Base-by-base conservation (phyloP, 2,888 invertebrate species). In the Orgyia antiqua region DNA sequence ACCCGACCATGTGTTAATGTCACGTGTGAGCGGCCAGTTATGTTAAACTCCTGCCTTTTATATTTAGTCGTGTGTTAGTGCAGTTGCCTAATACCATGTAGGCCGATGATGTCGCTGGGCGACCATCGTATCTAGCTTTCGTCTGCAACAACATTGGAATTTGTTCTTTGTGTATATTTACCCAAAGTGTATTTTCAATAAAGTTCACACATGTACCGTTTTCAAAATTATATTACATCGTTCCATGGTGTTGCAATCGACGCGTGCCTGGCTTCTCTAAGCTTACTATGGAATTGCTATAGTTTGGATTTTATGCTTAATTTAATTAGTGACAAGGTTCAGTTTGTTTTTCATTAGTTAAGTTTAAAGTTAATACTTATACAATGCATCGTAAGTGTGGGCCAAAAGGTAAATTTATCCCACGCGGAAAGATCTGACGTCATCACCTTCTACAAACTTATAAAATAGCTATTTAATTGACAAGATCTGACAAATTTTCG, bases 21-120 rank as follows among this genome's bases (percentile, higher is more conserved):
- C 42, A 29, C 35, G 24, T 30, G 19, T 26, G 38, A 35, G 17
- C 31, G 31, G 33, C 34, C 18, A 20, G 24, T 38, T 33, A 24
- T 24, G 6, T 40, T 34, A 31, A 32, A 33, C 43, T 39, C 20
- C 34, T 23, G 44, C 29, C 57, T 57, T 42, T 56, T 51, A 29
- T 49, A 69, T 43, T 64, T 36, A 27, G 57, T 36, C 42, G 62
- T 52, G 39, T 70, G 49, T 44, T 44, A 54, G 53, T 68, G 66
- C 68, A 71, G 65, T 82, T 82, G 73, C 77, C 59, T 66, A 78
- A 79, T 60, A 72, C 40, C 66, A 69, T 67, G 82, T 82, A 76
- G 76, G 78, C 68, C 67, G 74, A 59, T 51, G 52, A 57, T 56
- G 58, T 59, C 58, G 57, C 53, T 56, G 51, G 55, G 63, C 55